These are phyloP conservation scores for Isurus oxyrinchus DNA, from an alignment of 2,113 vertebrate species.

Conservation along the genomic window DNA sequence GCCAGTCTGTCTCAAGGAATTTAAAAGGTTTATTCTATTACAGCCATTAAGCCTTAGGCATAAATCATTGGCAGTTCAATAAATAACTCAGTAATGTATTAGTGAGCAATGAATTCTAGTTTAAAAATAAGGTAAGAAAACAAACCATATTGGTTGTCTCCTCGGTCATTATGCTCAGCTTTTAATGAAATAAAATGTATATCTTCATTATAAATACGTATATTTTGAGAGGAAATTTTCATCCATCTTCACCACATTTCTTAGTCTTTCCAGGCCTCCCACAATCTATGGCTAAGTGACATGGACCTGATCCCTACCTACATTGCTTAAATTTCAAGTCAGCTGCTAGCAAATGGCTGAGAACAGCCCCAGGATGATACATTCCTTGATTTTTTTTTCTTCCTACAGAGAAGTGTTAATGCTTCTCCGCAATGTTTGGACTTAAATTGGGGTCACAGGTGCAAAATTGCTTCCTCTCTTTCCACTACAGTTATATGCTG, in stretches of 20 bases:
- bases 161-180: no score
- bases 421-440: background rate
- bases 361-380: background rate
- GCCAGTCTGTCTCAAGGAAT: slow-evolving; percentile 29
- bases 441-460: slow-evolving; percentile 26
- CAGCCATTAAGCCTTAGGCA: slow-evolving; percentile 33
- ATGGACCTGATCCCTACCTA: background rate
- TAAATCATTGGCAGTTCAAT: slow-evolving; percentile 36
- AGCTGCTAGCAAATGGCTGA: background rate
- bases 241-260: slow-evolving; percentile 55
- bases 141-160: background rate
- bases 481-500: background rate
- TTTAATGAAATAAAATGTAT: slow-evolving; percentile 42
- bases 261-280: slow-evolving; percentile 38
- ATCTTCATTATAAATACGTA: slow-evolving; percentile 49
- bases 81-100: slow-evolving; percentile 33
- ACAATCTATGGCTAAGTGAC: background rate
- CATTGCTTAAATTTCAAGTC: background rate
- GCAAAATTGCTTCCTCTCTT: background rate
- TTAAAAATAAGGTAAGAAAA: slow-evolving; percentile 4
- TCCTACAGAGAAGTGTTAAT: background rate
- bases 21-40: slow-evolving; percentile 32
- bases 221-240: slow-evolving; percentile 53
- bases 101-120: slow-evolving; percentile 25
- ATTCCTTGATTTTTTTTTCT: background rate